Evolutionary conservation across 2,888 invertebrate species (phyloP).

Genomic region (Ophraella communa): DNA sequence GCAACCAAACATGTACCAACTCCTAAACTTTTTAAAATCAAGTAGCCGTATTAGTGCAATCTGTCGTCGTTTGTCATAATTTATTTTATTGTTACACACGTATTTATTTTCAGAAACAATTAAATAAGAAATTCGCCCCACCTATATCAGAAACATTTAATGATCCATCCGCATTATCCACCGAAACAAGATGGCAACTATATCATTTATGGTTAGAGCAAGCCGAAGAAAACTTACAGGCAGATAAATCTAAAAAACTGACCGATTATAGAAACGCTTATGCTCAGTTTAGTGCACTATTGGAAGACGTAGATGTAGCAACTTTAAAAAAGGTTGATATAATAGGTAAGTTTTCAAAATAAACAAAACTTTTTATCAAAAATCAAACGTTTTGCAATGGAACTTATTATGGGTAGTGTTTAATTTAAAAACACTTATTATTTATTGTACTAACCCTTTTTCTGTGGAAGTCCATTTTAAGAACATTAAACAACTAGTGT

Average conservation of each 20-base stretch:
- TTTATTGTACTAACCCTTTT: no score
- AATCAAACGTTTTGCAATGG: no score
- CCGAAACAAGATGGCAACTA: conserved; percentile 50
- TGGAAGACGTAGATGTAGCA: not conserved
- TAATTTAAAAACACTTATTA: no score
- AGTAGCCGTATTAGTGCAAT: no score
- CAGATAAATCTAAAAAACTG: conserved; percentile 40
- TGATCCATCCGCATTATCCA: conserved; percentile 44
- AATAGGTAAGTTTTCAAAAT: not conserved
- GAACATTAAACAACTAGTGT: no score
- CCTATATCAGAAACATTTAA: conserved; percentile 34
- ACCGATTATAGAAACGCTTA: conserved; percentile 41
- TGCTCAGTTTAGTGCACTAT: conserved; percentile 41
- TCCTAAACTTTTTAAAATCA: no score
- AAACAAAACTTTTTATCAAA: no score
- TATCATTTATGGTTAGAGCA: conserved; percentile 52
- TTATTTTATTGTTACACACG: no score
- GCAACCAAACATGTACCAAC: no score
- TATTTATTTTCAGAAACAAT: not conserved
- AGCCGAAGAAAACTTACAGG: conserved; percentile 35
- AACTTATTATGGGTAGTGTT: no score
- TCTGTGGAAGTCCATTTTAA: no score
- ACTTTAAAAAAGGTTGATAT: not conserved
- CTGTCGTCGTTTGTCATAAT: no score
- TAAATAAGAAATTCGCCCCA: not conserved